Evolutionary conservation across 2,888 invertebrate genomes (phyloP).

Genomic region (Augochlorella aurata): DNA sequence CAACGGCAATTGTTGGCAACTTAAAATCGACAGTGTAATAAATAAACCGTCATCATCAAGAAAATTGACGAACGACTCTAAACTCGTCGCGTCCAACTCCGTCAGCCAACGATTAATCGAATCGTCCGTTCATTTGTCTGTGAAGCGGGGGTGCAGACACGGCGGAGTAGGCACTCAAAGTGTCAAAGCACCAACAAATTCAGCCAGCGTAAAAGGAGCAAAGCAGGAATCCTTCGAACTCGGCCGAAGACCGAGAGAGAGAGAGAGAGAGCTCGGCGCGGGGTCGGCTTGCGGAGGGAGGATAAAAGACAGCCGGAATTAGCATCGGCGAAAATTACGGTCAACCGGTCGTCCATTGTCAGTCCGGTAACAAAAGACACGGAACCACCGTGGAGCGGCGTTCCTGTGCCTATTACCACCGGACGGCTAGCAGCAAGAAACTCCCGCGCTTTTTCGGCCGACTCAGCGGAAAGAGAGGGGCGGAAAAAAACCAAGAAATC

Average conservation of each 20-base stretch:
- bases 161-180: not conserved
- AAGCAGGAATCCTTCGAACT: not conserved
- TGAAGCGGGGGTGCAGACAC: no score
- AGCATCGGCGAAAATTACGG: constrained; percentile 28
- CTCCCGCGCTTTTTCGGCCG: constrained; percentile 61
- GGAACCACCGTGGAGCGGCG: not conserved
- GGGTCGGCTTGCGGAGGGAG: no score
- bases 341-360: constrained; percentile 21
- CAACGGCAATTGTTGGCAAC: no score
- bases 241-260: no score
- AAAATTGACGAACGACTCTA: no score
- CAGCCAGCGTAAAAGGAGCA: not conserved
- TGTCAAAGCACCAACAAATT: not conserved
- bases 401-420: not conserved
- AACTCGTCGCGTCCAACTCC: no score
- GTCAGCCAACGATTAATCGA: no score
- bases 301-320: constrained; percentile 14
- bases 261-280: no score
- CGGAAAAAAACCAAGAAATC: constrained; percentile 21
- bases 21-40: no score
- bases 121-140: no score
- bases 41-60: no score
- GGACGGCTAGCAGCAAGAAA: constrained; percentile 34
- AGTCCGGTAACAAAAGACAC: constrained; percentile 11
- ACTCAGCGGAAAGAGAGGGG: not conserved